phyloP scores from a whole-genome alignment of 2,113 vertebrate species.

The Pterocles gutturalis region DNA sequence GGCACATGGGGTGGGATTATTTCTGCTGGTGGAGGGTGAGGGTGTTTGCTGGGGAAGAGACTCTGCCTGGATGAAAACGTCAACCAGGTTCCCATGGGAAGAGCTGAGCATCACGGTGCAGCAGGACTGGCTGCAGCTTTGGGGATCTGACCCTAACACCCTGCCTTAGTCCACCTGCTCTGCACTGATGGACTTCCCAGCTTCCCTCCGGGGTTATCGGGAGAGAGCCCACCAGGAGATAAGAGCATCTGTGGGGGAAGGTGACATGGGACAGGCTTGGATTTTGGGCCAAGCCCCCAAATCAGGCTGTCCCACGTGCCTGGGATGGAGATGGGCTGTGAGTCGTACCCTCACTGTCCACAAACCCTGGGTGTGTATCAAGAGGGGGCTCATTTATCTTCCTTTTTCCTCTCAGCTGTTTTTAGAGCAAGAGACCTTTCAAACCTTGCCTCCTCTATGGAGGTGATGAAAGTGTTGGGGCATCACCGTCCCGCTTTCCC shows the following conservation, averaged over 20 bases:
- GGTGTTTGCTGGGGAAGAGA: not conserved
- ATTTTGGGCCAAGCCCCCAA: not conserved
- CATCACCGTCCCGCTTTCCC: accelerated
- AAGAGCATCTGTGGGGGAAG: not conserved
- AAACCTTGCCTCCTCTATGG: not conserved
- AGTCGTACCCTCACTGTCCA: not conserved
- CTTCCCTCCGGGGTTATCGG: accelerated
- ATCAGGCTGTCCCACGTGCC: not conserved
- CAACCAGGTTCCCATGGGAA: accelerated
- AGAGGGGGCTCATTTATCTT: not conserved
- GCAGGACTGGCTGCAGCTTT: accelerated
- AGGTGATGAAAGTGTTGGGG: not conserved
- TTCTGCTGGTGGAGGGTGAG: not conserved
- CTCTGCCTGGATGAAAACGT: not conserved
- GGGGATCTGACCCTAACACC: not conserved
- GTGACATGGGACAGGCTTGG: not conserved
- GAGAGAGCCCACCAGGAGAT: not conserved
- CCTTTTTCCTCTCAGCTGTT: not conserved
- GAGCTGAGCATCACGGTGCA: accelerated
- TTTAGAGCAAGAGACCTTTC: not conserved
- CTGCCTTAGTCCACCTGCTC: not conserved
- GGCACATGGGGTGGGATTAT: accelerated
- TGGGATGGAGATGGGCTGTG: not conserved
- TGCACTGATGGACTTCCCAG: not conserved
- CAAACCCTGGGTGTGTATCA: accelerated